A percentile compares a stretch with the other conserved stretches of the same genome.
These are phyloP conservation scores for Drosophila simulans DNA, from an alignment of 1,140 invertebrate species.

Conservation along the genomic window DNA sequence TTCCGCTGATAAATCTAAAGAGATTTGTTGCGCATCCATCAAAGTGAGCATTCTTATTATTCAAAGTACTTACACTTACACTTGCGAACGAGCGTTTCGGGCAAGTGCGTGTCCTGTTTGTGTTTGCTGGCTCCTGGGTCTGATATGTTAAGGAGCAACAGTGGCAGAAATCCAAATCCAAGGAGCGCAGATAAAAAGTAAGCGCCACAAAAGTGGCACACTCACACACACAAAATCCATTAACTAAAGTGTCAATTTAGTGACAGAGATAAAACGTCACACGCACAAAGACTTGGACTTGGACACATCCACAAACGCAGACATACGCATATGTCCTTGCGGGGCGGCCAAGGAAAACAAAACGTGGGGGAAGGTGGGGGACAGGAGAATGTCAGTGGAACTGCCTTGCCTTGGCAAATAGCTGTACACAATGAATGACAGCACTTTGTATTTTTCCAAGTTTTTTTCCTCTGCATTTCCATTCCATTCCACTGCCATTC, in stretches of 20 bases:
- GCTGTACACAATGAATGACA: conserved; percentile 75
- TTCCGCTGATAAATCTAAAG: conserved; percentile 60
- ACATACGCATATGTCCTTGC: conserved; percentile 28
- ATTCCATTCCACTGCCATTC: background rate
- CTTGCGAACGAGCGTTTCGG: conserved; percentile 38
- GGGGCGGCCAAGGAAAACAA: conserved; percentile 21
- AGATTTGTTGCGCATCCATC: conserved; percentile 77
- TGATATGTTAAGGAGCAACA: conserved; percentile 57
- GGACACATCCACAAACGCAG: conserved; percentile 38
- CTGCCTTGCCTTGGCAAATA: conserved; percentile 51
- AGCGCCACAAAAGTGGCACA: conserved; percentile 60
- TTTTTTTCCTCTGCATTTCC: conserved; percentile 21
- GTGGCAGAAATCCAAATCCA: conserved; percentile 33
- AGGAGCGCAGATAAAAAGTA: conserved; percentile 57
- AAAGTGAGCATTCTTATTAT: conserved; percentile 82
- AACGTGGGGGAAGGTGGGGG: background rate
- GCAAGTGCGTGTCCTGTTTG: conserved; percentile 64
- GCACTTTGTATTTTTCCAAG: conserved; percentile 72
- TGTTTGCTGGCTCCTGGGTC: background rate
- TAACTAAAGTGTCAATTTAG: conserved; percentile 84
- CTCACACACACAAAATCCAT: conserved; percentile 82
- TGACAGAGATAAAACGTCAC: conserved; percentile 84
- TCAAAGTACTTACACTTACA: conserved; percentile 73
- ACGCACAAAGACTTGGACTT: conserved; percentile 46
- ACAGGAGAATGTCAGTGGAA: conserved; percentile 27